Conservation (phyloP, 2,113 vertebrate species). For the Columba janthina region DNA sequence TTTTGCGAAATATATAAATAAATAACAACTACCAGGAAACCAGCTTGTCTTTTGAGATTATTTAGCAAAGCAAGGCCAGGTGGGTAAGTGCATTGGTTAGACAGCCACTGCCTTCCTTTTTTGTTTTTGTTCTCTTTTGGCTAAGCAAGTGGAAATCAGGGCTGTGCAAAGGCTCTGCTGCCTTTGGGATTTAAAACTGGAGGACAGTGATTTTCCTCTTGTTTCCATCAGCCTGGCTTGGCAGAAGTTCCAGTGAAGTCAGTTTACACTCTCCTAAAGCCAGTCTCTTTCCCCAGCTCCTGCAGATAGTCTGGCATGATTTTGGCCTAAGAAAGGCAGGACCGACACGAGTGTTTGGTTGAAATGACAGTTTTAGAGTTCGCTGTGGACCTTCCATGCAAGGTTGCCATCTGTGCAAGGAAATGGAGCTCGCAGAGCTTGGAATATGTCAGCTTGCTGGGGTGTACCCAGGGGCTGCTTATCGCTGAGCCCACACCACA, state of each 20-base stretch:
- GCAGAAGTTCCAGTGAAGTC: constrained; percentile 53
- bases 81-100: rapidly evolving
- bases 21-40: not conserved
- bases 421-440: constrained; percentile 9
- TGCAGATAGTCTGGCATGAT: constrained; percentile 38
- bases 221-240: constrained; percentile 32
- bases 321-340: constrained; percentile 40
- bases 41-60: not conserved
- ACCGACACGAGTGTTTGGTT: constrained; percentile 6
- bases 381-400: constrained; percentile 34
- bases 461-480: constrained; percentile 10
- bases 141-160: not conserved
- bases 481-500: not conserved
- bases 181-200: constrained; percentile 26
- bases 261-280: constrained; percentile 24
- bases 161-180: not conserved
- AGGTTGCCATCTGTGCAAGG: constrained; percentile 66
- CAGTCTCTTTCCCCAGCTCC: constrained; percentile 40
- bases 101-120: not conserved
- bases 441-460: constrained; percentile 34
- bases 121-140: not conserved
- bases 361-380: constrained; percentile 47
- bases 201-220: constrained; percentile 42
- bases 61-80: not conserved
- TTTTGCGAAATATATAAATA: not conserved